These are phyloP conservation scores for Protonibea diacanthus DNA, from an alignment of 2,797 vertebrate species.

Conservation along the genomic window DNA sequence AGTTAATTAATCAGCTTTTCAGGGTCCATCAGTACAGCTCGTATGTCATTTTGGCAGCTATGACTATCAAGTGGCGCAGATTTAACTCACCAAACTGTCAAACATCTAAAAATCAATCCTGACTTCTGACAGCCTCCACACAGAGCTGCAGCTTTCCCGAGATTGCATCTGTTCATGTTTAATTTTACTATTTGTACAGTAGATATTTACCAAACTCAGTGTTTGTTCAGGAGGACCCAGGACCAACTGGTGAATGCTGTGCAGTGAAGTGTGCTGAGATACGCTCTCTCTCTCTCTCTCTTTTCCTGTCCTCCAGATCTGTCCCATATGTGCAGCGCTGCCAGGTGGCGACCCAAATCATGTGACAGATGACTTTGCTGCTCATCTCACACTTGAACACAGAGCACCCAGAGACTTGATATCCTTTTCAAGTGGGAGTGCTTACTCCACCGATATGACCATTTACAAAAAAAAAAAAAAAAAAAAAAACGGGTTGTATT, in stretches of 20 bases:
- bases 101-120: not conserved
- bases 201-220: constrained; percentile 14
- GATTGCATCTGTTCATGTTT: constrained; percentile 2
- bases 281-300: constrained; percentile 1
- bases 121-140: not conserved
- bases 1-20: not conserved
- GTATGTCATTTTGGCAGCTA: not conserved
- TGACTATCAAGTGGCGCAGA: not conserved
- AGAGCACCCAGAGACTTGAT: constrained; percentile 99
- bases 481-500: no score
- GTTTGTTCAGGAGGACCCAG: constrained; percentile 26
- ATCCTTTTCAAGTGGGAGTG: constrained; percentile 88
- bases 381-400: constrained; percentile 99
- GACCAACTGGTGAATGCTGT: constrained; percentile 5
- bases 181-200: not conserved
- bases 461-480: no score
- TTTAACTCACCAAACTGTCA: not conserved
- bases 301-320: constrained; percentile 89
- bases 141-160: not conserved
- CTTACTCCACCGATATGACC: not conserved
- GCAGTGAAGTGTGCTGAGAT: constrained; percentile 21
- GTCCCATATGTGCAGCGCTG: constrained; percentile 98
- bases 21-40: not conserved
- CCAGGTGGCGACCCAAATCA: constrained; percentile 99
- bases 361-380: constrained; percentile 99